A percentile compares a stretch with the other conserved stretches of the same genome.
phyloP scores from a whole-genome alignment of 2,888 invertebrate species.

The Dastarcus helophoroides region DNA sequence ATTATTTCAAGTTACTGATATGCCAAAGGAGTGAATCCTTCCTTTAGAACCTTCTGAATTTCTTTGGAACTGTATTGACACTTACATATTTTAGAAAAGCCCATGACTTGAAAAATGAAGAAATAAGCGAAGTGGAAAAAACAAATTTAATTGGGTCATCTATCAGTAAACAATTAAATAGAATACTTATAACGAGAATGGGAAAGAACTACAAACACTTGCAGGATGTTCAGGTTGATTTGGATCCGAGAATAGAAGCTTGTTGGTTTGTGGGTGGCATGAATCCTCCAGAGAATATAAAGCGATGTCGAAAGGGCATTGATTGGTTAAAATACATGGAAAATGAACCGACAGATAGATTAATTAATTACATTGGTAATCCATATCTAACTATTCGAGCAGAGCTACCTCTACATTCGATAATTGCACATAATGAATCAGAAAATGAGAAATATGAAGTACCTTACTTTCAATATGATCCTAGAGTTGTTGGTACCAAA shows the following conservation, averaged over 20 bases:
- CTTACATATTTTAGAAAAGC: constrained; percentile 25
- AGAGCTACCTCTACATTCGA: constrained; percentile 53
- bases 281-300: constrained; percentile 40
- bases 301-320: constrained; percentile 29
- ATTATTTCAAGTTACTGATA: too few species aligned
- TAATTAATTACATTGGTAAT: constrained; percentile 58
- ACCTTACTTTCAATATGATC: constrained; percentile 48
- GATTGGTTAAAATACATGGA: constrained; percentile 36
- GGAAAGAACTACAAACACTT: constrained; percentile 50
- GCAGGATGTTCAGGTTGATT: constrained; percentile 54
- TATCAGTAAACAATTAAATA: constrained; percentile 57
- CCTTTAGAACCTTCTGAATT: too few species aligned
- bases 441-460: constrained; percentile 45
- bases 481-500: constrained; percentile 48
- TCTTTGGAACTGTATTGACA: too few species aligned
- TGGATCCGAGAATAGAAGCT: constrained; percentile 69
- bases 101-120: constrained; percentile 23
- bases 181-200: constrained; percentile 51
- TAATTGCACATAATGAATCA: constrained; percentile 46
- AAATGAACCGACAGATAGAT: constrained; percentile 49
- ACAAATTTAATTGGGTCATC: constrained; percentile 41
- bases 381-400: constrained; percentile 62
- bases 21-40: too few species aligned
- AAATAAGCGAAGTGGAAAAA: constrained; percentile 24
- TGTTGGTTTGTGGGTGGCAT: constrained; percentile 78